Base-by-base conservation (phyloP, 2,888 invertebrate species). In the Rotaria socialis region DNA sequence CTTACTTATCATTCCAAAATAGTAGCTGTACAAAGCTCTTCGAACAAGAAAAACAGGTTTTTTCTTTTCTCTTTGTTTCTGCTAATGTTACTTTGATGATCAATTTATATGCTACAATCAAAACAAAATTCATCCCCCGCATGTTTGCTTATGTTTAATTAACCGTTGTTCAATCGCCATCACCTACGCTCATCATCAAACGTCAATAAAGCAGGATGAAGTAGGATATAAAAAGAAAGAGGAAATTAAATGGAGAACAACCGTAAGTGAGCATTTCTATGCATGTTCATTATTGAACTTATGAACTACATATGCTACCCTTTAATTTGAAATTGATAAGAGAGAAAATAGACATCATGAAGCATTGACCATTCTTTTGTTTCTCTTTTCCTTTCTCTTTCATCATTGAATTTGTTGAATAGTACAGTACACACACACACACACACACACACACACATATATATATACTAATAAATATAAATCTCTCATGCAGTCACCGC, bases 271-370 rank as follows among this genome's bases (percentile, higher is more conserved):
- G 35, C 56, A 56, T 56, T 56, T 56, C 35, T 56, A 22, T 56
- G 24, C 8, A 24, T 56, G 56, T 56, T 56, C 56, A 56, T 56
- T 24, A 22, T 56, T 67, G 67, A 67, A 67, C 67, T 35, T 67
- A 27, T 67, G 27, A 67, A 35, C 67, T 60, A 14, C 11, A 60
- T 27, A 27, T 2, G 10, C 2, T 60, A 14, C n/a, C n/a, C 58
- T 41, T 67, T 67, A 67, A 67, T 67, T 67, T 8, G 67, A 67
- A 67, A 67, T 41, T 67, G 67, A 67, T 67, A 67, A 67, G 5
- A 7, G 67, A 41, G 35, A 67, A 67, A 35, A 35, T 41, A 67
- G 16, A 19, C 35, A 67, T 16, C 6, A 67, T 67, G 67, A 67
- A 35, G 16, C 27, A 67, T 67, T 67, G 67, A 67, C 16, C 16